These are phyloP conservation scores for Eulemur rufifrons DNA, from an alignment of 2,113 vertebrate species.

Conservation along the genomic window DNA sequence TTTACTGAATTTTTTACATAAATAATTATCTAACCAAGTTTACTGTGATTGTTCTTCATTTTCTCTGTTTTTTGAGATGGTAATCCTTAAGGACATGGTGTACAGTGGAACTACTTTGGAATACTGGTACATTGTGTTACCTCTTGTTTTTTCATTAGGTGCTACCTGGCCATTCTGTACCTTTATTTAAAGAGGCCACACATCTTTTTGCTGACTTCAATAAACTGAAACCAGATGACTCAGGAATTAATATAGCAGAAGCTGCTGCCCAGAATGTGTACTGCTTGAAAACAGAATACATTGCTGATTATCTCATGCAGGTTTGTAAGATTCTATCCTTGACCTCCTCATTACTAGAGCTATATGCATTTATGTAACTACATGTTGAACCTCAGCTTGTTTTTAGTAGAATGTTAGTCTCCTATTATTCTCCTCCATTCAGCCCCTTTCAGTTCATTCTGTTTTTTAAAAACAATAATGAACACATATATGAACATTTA, in stretches of 20 bases:
- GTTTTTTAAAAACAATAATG: neutral
- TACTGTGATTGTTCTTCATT: neutral
- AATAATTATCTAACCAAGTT: neutral
- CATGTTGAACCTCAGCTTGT: neutral
- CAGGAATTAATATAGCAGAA: constrained; percentile 86
- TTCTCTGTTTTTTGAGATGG: neutral
- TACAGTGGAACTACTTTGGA: neutral
- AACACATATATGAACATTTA: neutral
- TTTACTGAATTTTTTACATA: neutral
- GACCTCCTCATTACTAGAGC: neutral
- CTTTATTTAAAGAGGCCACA: constrained; percentile 90
- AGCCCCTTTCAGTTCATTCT: neutral
- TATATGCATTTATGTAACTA: neutral
- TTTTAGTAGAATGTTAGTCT: neutral
- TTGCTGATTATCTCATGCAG: constrained; percentile 98
- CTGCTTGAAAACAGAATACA: constrained; percentile 96
- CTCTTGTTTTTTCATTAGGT: constrained; percentile 84
- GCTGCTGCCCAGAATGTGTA: constrained; percentile 88
- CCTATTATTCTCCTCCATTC: neutral
- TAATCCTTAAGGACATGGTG: neutral
- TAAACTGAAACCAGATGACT: constrained; percentile 91
- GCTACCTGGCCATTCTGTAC: constrained; percentile 86
- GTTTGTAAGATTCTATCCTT: constrained; percentile 76
- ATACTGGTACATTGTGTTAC: neutral
- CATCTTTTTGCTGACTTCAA: constrained; percentile 96